These are phyloP conservation scores for Sprattus sprattus DNA, from an alignment of 2,113 vertebrate genomes.

Conservation along the genomic window DNA sequence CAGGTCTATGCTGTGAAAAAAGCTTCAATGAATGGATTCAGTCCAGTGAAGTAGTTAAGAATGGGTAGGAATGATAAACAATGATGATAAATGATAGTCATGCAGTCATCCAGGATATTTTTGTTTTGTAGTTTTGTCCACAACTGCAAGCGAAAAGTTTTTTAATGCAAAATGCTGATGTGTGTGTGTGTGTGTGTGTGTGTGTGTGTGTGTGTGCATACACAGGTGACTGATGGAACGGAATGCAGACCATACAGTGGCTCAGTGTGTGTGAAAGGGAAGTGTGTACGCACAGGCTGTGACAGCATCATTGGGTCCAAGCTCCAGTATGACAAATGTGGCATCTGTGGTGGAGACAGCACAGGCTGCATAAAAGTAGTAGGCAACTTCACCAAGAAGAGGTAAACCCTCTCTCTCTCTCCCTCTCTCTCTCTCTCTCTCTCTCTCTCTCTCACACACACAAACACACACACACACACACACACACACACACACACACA, in stretches of 20 bases:
- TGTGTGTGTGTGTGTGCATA: slow-evolving; percentile 24
- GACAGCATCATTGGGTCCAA: slow-evolving; percentile 96
- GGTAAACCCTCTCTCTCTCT: slow-evolving; percentile 65
- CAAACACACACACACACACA: too few relatives aligned
- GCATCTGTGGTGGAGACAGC: slow-evolving; percentile 91
- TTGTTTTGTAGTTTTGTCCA: too few relatives aligned
- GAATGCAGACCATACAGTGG: slow-evolving; percentile 92
- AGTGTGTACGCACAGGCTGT: slow-evolving; percentile 90
- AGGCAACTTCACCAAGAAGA: slow-evolving; percentile 92
- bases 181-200: neutral
- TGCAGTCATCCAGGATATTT: neutral
- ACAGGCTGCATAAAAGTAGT: slow-evolving; percentile 86
- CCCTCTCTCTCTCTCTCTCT: neutral
- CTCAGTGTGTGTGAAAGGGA: slow-evolving; percentile 91
- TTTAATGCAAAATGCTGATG: neutral
- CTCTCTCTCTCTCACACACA: too few relatives aligned
- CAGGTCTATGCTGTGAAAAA: neutral
- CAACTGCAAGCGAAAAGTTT: neutral
- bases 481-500: neutral
- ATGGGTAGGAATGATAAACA: neutral
- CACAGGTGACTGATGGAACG: slow-evolving; percentile 88
- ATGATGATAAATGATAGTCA: too few relatives aligned
- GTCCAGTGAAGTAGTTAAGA: neutral
- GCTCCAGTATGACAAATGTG: slow-evolving; percentile 95
- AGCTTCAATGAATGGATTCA: neutral